A percentile compares a stretch with the other conserved stretches of the same genome.
phyloP scores from a whole-genome alignment of 2,888 invertebrate genomes.

The Bimastos eiseni region DNA sequence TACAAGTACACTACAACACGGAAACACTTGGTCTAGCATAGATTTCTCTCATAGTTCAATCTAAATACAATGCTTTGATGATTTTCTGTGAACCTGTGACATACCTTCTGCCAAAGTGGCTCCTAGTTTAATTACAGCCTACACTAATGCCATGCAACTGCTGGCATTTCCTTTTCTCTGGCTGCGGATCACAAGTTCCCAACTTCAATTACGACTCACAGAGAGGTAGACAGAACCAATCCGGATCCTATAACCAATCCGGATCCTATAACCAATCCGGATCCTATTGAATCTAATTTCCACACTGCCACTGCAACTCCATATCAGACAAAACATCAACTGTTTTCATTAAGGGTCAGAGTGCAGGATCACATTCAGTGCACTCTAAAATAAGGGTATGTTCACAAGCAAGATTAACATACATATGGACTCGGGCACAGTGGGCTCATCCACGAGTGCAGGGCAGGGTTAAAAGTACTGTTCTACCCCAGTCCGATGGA shows the following conservation, averaged over 20 bases:
- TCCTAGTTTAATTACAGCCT: neutral
- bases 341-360: neutral
- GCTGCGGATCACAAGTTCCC: neutral
- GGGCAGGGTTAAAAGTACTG: no score
- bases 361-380: no score
- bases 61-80: neutral
- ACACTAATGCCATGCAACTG: neutral
- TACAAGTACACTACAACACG: neutral
- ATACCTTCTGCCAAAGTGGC: neutral
- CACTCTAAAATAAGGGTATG: no score
- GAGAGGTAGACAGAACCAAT: no score
- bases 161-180: neutral
- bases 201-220: neutral
- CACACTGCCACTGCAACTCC: neutral
- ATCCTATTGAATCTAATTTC: neutral
- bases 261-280: no score
- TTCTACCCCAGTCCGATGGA: no score
- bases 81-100: neutral
- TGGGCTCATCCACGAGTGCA: neutral
- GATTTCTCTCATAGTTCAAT: neutral
- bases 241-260: no score
- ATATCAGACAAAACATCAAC: neutral
- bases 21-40: neutral
- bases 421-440: neutral
- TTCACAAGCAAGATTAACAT: no score